phyloP scores from a whole-genome alignment of 2,888 invertebrate species.

The Acanthococcus lagerstroemiae region DNA sequence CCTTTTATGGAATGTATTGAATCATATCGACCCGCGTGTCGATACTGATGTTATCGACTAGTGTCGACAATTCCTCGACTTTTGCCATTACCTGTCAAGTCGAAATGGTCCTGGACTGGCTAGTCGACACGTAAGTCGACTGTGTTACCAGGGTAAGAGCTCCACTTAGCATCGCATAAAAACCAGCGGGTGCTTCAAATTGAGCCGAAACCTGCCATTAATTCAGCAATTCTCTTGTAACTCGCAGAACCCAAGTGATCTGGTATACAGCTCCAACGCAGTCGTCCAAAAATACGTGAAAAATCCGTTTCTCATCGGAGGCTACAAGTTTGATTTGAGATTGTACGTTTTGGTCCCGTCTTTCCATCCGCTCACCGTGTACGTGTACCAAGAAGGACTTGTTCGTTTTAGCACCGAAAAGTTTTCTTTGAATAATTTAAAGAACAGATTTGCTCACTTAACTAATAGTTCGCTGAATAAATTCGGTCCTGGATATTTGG shows the following conservation, averaged over 20 bases:
- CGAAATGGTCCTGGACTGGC: no score
- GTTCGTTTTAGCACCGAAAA: slow-evolving; percentile 71
- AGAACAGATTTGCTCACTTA: slow-evolving; percentile 74
- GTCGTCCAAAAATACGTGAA: slow-evolving; percentile 73
- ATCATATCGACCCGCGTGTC: no score
- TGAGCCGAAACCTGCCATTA: no score
- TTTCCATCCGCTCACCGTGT: slow-evolving; percentile 74
- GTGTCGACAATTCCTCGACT: no score
- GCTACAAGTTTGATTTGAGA: slow-evolving; percentile 85
- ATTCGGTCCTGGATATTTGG: slow-evolving; percentile 67
- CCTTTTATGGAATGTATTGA: no score
- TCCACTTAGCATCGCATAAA: no score
- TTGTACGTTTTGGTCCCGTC: slow-evolving; percentile 83
- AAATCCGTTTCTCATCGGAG: slow-evolving; percentile 67
- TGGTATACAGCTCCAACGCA: slow-evolving; percentile 65
- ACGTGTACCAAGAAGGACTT: slow-evolving; percentile 79
- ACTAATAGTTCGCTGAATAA: slow-evolving; percentile 89
- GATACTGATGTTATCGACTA: no score
- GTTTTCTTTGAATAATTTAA: slow-evolving; percentile 69
- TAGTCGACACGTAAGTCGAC: no score
- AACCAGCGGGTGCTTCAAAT: no score
- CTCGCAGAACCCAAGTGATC: slow-evolving; percentile 59
- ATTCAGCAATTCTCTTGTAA: slow-evolving; percentile 27
- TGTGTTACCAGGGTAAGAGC: no score
- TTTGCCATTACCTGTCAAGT: no score